These are phyloP conservation scores for Propsilocerus akamusi DNA, from an alignment of 1,140 invertebrate genomes.

Conservation along the genomic window DNA sequence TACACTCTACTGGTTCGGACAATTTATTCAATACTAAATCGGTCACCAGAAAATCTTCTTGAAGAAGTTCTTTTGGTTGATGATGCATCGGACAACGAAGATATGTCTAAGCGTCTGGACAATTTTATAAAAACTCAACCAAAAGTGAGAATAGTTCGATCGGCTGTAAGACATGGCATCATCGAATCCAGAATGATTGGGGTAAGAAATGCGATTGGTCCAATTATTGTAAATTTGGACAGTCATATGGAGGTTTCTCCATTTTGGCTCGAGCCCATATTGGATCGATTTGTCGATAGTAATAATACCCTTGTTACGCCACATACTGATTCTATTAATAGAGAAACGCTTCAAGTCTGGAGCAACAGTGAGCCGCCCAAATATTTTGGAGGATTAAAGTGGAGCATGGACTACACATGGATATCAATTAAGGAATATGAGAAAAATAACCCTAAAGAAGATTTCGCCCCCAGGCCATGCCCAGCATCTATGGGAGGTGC, in stretches of 20 bases:
- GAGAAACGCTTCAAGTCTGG: too few species aligned
- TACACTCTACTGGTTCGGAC: too few species aligned
- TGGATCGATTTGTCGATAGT: slow-evolving; percentile 28
- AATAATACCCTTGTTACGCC: too few species aligned
- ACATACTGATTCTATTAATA: too few species aligned
- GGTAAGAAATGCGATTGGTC: slow-evolving; percentile 38
- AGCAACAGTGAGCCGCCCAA: too few species aligned
- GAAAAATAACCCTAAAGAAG: too few species aligned
- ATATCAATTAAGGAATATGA: too few species aligned
- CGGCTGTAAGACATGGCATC: slow-evolving; percentile 51
- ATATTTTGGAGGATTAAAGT: too few species aligned
- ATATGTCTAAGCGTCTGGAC: background rate
- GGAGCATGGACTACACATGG: too few species aligned
- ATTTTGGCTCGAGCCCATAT: slow-evolving; percentile 46
- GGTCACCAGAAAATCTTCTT: slow-evolving; percentile 53
- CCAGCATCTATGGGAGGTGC: too few species aligned
- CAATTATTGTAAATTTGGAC: slow-evolving; percentile 61
- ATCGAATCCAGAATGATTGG: slow-evolving; percentile 54
- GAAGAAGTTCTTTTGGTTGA: slow-evolving; percentile 88
- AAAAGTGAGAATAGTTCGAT: slow-evolving; percentile 49
- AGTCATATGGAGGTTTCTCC: slow-evolving; percentile 61
- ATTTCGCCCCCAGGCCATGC: too few species aligned
- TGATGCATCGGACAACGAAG: slow-evolving; percentile 67
- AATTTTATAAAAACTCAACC: slow-evolving; percentile 18
- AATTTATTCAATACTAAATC: slow-evolving; percentile 69